These are phyloP conservation scores for Salvelinus sp. DNA, from an alignment of 2,113 vertebrate genomes.

Conservation along the genomic window DNA sequence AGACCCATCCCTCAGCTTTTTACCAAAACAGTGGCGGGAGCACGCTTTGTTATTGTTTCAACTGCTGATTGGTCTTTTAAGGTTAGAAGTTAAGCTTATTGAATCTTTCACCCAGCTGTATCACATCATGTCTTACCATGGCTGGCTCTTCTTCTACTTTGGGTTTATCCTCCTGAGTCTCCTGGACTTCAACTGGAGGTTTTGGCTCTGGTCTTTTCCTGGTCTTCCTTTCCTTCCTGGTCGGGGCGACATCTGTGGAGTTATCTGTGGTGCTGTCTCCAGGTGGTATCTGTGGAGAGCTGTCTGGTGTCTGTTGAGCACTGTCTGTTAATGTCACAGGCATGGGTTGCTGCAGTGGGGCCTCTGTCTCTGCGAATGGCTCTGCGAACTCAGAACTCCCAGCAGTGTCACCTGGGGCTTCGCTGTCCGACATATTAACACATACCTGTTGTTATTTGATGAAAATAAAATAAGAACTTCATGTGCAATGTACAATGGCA, in stretches of 20 bases:
- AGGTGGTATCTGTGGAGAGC: neutral
- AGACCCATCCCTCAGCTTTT: too few relatives aligned
- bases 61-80: too few relatives aligned
- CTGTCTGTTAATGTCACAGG: neutral
- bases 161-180: neutral
- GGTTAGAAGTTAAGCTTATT: too few relatives aligned
- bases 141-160: constrained; percentile 40
- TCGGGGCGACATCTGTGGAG: constrained; percentile 66
- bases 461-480: neutral
- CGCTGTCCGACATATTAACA: constrained; percentile 63
- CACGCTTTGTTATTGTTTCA: too few relatives aligned
- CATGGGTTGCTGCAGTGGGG: neutral
- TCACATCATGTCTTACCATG: constrained; percentile 35
- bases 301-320: constrained; percentile 1
- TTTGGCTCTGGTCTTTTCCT: constrained; percentile 83
- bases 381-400: constrained; percentile 7
- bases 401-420: constrained; percentile 20
- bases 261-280: constrained; percentile 27
- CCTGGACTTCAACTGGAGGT: constrained; percentile 41
- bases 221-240: constrained; percentile 79
- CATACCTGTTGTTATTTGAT: constrained; percentile 46
- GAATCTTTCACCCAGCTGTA: too few relatives aligned
- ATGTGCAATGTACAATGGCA: neutral
- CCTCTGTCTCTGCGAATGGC: neutral
- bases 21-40: too few relatives aligned